Evolutionary conservation across 2,888 invertebrate genomes (phyloP), one percentile per base, ranked within the genome.

Genomic region (Zygaena filipendulae): DNA sequence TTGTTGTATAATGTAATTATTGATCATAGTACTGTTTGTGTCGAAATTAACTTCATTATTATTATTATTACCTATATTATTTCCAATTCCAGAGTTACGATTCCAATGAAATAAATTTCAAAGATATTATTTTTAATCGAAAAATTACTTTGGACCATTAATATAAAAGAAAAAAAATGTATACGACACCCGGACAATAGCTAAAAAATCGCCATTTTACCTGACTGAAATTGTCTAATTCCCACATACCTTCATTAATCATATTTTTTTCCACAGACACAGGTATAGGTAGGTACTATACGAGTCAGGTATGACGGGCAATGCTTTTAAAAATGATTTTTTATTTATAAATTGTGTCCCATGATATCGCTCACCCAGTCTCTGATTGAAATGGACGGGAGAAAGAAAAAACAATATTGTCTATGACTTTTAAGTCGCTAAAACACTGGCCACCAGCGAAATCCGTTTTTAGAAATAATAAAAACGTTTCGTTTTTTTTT

Each of bases 171-270:
- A n/a, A n/a, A n/a, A n/a, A n/a, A n/a, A n/a, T n/a, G n/a, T n/a
- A n/a, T n/a, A n/a, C n/a, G n/a, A n/a, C 32, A 25, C 31, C 21
- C 39, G 41, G 42, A 46, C 47, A 49, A 47, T 49, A 40, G 47
- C 52, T 60, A 66, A 69, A 67, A 68, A 67, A 66, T 72, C 54
- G 50, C 52, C 53, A 51, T 43, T 46, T 44, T 50, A 52, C 49
- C 45, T 34, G 38, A 50, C 42, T 42, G 48, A 59, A 62, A 68
- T 70, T 59, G 66, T 69, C 70, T 64, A 61, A 74, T 72, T 60
- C 58, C 48, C 43, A 64, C n/a, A n/a, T n/a, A n/a, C 63, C 63
- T 57, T 60, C 71, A 75, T 75, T 75, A 70, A 77, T 75, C 77
- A 74, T 70, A 55, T 68, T 75, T 77, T 75, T 75, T 72, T 59